Evolutionary conservation across 2,888 invertebrate genomes (phyloP).

Genomic region (Eudemis profundana): DNA sequence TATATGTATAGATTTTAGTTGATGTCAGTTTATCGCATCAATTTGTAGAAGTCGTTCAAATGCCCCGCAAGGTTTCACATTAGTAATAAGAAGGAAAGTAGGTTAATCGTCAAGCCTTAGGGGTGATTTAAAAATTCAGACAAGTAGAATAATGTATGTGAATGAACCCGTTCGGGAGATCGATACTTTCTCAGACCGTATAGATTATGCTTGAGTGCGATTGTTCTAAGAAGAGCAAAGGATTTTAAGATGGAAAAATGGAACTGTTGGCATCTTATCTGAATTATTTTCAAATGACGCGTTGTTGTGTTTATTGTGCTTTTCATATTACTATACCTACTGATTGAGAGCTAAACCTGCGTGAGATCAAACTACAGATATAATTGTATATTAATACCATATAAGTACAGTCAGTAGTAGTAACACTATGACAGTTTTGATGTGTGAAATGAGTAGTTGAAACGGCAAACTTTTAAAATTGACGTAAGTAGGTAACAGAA

Average conservation of each 20-base stretch:
- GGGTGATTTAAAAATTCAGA: conserved; percentile 23
- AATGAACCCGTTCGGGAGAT: conserved; percentile 10
- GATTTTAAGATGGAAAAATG: not conserved
- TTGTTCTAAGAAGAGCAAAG: not conserved
- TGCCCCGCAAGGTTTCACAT: not conserved
- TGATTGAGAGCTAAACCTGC: too few species aligned
- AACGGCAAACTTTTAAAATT: too few species aligned
- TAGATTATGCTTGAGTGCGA: not conserved
- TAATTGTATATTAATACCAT: too few species aligned
- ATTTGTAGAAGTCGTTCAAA: not conserved
- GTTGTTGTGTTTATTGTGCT: not conserved
- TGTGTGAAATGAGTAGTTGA: too few species aligned
- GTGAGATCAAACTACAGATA: too few species aligned
- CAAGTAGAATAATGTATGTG: conserved; percentile 13
- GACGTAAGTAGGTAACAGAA: too few species aligned
- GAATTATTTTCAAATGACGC: not conserved
- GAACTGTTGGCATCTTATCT: not conserved
- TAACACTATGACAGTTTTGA: too few species aligned
- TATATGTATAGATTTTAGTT: too few species aligned
- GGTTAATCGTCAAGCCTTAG: conserved; percentile 1
- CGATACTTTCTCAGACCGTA: conserved; percentile 8
- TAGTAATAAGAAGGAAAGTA: conserved; percentile 1
- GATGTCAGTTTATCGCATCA: not conserved
- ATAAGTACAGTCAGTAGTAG: too few species aligned
- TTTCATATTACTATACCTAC: too few species aligned